Evolutionary conservation across 2,113 vertebrate genomes (phyloP).

Genomic region (Neolamprologus modestus): DNA sequence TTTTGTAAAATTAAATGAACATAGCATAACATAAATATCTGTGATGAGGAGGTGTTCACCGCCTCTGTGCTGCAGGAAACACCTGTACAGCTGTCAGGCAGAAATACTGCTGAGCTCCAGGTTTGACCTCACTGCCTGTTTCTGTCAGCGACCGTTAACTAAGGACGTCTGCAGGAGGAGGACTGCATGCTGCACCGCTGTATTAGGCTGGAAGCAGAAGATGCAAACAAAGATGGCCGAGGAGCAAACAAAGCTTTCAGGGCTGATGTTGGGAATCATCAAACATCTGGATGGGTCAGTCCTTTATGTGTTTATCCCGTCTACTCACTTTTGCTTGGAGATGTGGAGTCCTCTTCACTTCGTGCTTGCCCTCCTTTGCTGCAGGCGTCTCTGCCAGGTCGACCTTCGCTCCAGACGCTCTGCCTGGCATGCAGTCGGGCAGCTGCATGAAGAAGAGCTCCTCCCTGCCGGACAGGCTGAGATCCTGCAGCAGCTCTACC

Average conservation of each 20-base stretch:
- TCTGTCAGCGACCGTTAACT: not conserved
- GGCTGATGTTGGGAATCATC: not conserved
- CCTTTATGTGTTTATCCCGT: not conserved
- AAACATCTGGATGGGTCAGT: not conserved
- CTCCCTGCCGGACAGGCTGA: constrained; percentile 57
- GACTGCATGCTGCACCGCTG: not conserved
- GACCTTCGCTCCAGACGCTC: not conserved
- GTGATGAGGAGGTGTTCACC: not conserved
- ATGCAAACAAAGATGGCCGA: not conserved
- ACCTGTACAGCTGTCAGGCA: not conserved
- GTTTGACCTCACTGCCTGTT: not conserved
- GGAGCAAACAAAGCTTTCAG: not conserved
- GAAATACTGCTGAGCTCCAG: not conserved
- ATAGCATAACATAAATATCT: not conserved
- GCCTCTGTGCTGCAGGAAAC: not conserved
- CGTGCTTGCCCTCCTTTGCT: constrained; percentile 38
- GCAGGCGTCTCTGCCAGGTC: not conserved
- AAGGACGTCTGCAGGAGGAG: not conserved
- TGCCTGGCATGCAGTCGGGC: constrained; percentile 66
- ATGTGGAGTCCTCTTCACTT: constrained; percentile 29
- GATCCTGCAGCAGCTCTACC: constrained; percentile 55
- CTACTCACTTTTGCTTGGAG: constrained; percentile 46
- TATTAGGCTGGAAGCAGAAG: not conserved
- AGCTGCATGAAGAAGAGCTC: constrained; percentile 75
- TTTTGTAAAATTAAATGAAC: not conserved